Percentiles rank a stretch among this genome's conserved stretches.
Conservation (phyloP, 2,113 vertebrate species). For the Cebidichthys violaceus region DNA sequence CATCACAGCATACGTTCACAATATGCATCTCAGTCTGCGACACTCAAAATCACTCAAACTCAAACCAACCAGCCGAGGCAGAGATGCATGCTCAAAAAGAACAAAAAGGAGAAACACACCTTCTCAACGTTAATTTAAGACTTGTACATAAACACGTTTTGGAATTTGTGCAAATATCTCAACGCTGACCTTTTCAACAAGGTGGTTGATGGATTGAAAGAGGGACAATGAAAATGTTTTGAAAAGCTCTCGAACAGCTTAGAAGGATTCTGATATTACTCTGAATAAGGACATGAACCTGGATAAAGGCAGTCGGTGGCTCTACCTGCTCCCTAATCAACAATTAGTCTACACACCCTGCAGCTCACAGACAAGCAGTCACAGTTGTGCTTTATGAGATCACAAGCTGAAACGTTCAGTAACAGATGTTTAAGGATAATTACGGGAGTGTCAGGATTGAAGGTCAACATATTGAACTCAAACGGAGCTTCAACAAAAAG, state of each 20-base stretch:
- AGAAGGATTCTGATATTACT: not conserved
- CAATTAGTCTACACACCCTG: not conserved
- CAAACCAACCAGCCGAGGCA: too few relatives aligned
- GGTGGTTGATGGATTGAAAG: not conserved
- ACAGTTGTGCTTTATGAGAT: not conserved
- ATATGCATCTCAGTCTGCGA: too few relatives aligned
- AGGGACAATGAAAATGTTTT: too few relatives aligned
- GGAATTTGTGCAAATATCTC: not conserved
- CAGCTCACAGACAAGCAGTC: not conserved
- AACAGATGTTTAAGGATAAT: slow-evolving; percentile 6
- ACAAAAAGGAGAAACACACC: too few relatives aligned
- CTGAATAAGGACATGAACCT: not conserved
- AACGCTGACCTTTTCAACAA: not conserved
- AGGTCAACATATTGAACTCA: not conserved
- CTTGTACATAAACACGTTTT: too few relatives aligned
- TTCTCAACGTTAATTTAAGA: too few relatives aligned
- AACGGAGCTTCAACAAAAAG: not conserved
- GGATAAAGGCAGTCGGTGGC: not conserved
- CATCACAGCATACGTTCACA: too few relatives aligned
- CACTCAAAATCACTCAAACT: too few relatives aligned
- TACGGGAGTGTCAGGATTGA: not conserved
- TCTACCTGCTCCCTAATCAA: not conserved
- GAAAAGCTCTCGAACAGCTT: not conserved
- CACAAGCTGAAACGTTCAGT: not conserved
- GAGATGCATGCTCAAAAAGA: too few relatives aligned